phyloP scores from a whole-genome alignment of 2,113 vertebrate species.

The Cyphomyrus discorhynchus region DNA sequence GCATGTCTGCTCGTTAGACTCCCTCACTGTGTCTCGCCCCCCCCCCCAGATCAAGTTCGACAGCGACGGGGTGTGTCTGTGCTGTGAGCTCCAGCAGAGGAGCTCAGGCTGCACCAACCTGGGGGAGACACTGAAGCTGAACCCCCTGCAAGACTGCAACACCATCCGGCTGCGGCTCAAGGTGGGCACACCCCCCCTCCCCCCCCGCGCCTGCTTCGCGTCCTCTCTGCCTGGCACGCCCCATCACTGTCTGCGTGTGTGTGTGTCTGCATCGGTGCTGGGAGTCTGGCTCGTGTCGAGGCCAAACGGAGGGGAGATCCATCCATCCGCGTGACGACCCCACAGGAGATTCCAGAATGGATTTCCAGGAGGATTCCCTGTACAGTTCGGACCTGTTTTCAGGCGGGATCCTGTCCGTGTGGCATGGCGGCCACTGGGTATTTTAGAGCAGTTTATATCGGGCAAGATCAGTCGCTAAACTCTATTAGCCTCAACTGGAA shows the following conservation, averaged over 20 bases:
- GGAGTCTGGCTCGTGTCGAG: background rate
- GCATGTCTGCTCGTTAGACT: background rate
- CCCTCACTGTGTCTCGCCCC: constrained; percentile 1
- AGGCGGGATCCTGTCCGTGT: background rate
- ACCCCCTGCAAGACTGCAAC: constrained; percentile 85
- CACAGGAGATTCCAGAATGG: background rate
- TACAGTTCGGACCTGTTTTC: background rate
- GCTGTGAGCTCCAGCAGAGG: constrained; percentile 87
- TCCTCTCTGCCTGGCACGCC: background rate
- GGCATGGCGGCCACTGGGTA: background rate
- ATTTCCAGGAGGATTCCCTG: background rate
- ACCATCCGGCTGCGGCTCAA: constrained; percentile 85
- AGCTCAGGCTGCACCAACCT: constrained; percentile 87
- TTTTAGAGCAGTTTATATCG: background rate
- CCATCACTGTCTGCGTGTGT: background rate
- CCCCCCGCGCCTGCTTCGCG: too few species aligned
- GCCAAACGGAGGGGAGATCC: background rate
- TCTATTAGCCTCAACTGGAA: background rate
- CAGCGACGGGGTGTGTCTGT: constrained; percentile 93
- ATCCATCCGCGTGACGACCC: background rate
- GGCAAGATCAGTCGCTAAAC: background rate
- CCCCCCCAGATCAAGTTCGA: constrained; percentile 75
- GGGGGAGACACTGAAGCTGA: constrained; percentile 90
- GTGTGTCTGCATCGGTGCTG: background rate
- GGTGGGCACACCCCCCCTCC: constrained; percentile 51